Evolutionary conservation across 2,797 vertebrate species (phyloP).

Genomic region (Petrocephalus sullivani): DNA sequence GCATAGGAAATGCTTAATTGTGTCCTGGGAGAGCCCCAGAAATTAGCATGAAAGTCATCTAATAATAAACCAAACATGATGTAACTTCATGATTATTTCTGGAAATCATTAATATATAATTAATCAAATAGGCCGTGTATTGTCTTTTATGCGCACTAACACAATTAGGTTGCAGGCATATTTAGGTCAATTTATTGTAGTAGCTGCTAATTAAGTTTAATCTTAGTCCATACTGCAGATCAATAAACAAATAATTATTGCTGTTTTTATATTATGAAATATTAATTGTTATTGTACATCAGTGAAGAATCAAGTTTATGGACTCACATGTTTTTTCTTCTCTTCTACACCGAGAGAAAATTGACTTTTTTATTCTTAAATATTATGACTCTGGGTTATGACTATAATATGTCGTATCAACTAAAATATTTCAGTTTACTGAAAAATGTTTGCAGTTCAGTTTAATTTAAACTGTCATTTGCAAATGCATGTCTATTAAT

Average conservation of each 20-base stretch:
- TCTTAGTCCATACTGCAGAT: not conserved
- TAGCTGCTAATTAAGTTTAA: not conserved
- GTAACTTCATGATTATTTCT: not conserved
- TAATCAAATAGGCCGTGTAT: not conserved
- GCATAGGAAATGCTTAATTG: not conserved
- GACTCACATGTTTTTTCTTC: not conserved
- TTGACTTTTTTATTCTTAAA: not conserved
- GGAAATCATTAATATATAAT: conserved; percentile 5
- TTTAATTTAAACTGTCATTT: not conserved
- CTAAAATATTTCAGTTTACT: not conserved
- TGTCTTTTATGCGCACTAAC: not conserved
- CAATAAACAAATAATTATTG: not conserved
- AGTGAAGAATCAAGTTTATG: not conserved
- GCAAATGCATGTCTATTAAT: not conserved
- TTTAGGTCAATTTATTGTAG: not conserved
- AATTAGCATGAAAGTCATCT: conserved; percentile 3
- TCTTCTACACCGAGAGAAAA: not conserved
- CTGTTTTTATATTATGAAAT: not conserved
- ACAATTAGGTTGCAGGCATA: not conserved
- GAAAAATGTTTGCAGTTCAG: not conserved
- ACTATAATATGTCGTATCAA: not conserved
- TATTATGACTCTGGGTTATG: not conserved
- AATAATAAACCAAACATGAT: conserved; percentile 3
- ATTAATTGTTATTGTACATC: not conserved
- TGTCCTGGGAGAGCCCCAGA: not conserved